These are phyloP conservation scores for Plutella xylostella DNA, from an alignment of 2,888 invertebrate genomes.

Conservation along the genomic window DNA sequence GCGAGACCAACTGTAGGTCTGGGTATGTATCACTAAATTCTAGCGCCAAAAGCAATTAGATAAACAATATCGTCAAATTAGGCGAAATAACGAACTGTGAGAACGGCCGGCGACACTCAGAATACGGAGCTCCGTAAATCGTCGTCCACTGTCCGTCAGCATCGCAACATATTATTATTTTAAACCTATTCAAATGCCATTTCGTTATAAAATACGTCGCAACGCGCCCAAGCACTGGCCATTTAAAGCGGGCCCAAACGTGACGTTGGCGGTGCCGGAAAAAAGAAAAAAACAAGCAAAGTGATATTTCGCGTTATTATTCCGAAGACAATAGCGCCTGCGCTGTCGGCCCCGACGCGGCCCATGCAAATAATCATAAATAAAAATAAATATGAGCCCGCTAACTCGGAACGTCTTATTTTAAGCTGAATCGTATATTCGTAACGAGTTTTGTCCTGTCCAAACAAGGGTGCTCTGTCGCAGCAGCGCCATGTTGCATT, in stretches of 20 bases:
- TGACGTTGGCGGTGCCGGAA: conserved; percentile 43
- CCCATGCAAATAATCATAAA: conserved; percentile 67
- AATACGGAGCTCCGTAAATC: conserved; percentile 32
- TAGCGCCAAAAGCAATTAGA: background rate
- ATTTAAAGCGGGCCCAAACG: conserved; percentile 23
- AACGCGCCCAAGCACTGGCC: conserved; percentile 1
- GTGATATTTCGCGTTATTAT: conserved; percentile 66
- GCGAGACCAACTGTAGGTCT: no score
- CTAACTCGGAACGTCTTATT: conserved; percentile 53
- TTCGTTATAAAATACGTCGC: conserved; percentile 40
- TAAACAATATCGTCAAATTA: background rate
- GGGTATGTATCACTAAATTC: no score
- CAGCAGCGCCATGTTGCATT: conserved; percentile 56
- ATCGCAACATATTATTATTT: conserved; percentile 22
- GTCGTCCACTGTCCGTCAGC: conserved; percentile 27
- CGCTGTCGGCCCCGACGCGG: conserved; percentile 60
- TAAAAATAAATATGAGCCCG: conserved; percentile 63
- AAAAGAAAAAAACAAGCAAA: conserved; percentile 34
- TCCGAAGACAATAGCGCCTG: conserved; percentile 63
- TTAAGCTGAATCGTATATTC: conserved; percentile 22
- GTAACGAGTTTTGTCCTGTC: conserved; percentile 42
- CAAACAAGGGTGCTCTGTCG: conserved; percentile 60
- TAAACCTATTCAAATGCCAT: conserved; percentile 53
- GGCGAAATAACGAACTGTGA: background rate
- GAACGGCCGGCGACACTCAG: background rate